Evolutionary conservation across 2,113 vertebrate genomes (phyloP).

Genomic region (Saimiri boliviensis): DNA sequence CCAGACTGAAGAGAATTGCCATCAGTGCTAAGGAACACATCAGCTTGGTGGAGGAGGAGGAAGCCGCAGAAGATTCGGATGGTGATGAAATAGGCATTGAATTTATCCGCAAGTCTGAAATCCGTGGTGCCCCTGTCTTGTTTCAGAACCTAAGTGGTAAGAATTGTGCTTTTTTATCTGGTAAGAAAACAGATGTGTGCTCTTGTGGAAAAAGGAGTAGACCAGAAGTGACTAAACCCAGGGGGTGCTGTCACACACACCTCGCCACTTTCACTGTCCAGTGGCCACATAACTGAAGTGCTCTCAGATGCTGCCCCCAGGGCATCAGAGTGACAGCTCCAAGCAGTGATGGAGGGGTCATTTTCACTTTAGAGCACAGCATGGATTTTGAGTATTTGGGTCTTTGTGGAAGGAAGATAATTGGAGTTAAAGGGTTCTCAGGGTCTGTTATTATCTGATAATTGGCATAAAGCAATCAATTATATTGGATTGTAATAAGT

Average conservation of each 20-base stretch:
- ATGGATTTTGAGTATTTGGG: neutral
- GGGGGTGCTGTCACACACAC: neutral
- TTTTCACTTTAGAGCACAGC: neutral
- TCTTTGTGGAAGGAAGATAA: neutral
- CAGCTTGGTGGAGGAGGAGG: slow-evolving; percentile 48
- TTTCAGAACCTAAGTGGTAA: slow-evolving; percentile 79
- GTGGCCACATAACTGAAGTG: neutral
- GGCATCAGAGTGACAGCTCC: neutral
- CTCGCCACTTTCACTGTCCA: neutral
- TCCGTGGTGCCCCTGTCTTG: slow-evolving; percentile 58
- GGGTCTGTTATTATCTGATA: neutral
- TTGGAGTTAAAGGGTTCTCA: neutral
- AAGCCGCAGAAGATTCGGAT: slow-evolving; percentile 59
- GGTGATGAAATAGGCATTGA: slow-evolving; percentile 47
- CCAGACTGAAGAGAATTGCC: slow-evolving; percentile 33
- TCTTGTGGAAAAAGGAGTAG: neutral
- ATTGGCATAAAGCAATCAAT: neutral
- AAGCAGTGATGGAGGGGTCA: neutral
- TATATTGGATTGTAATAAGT: neutral
- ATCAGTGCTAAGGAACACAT: slow-evolving; percentile 43
- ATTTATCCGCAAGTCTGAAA: slow-evolving; percentile 61
- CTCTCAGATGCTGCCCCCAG: neutral
- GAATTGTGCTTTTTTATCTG: neutral
- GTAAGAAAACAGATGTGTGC: neutral
- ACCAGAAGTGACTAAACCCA: neutral